phyloP scores from a whole-genome alignment of 2,888 invertebrate genomes.

The Melipona beecheii region DNA sequence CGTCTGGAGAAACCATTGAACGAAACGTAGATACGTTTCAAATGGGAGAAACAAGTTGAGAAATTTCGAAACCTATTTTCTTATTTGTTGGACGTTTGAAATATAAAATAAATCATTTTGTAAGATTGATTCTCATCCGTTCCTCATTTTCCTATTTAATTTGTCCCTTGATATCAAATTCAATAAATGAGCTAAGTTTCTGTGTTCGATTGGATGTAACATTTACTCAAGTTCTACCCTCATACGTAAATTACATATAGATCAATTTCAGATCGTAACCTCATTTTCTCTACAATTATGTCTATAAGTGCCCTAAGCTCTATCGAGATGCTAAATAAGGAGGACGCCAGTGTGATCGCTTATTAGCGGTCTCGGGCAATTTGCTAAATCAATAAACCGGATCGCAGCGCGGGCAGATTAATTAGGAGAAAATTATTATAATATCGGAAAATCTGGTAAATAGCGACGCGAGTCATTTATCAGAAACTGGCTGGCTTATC shows the following conservation, averaged over 20 bases:
- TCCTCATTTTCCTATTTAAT: no score
- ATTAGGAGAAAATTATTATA: slow-evolving; percentile 58
- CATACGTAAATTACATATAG: no score
- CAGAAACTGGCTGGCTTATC: slow-evolving; percentile 62
- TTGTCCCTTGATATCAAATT: no score
- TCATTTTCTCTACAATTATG: no score
- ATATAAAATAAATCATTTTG: neutral
- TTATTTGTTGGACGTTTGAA: neutral
- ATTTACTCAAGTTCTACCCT: no score
- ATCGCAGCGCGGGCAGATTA: slow-evolving; percentile 35
- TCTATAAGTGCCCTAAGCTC: no score
- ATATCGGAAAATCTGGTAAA: slow-evolving; percentile 69
- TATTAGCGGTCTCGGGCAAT: slow-evolving; percentile 19
- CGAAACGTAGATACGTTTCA: neutral
- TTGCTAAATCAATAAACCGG: slow-evolving; percentile 37
- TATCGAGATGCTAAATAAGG: neutral
- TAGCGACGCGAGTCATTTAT: slow-evolving; percentile 63
- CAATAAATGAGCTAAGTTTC: no score
- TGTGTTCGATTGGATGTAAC: no score
- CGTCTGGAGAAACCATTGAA: slow-evolving; percentile 46
- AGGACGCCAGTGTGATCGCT: neutral
- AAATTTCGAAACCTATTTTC: neutral
- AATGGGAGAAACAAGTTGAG: neutral
- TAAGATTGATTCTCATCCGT: no score
- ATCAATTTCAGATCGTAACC: no score